A percentile compares a stretch with the other conserved stretches of the same genome.
Evolutionary conservation across 2,113 vertebrate species (phyloP).

Genomic region (Equus przewalskii): DNA sequence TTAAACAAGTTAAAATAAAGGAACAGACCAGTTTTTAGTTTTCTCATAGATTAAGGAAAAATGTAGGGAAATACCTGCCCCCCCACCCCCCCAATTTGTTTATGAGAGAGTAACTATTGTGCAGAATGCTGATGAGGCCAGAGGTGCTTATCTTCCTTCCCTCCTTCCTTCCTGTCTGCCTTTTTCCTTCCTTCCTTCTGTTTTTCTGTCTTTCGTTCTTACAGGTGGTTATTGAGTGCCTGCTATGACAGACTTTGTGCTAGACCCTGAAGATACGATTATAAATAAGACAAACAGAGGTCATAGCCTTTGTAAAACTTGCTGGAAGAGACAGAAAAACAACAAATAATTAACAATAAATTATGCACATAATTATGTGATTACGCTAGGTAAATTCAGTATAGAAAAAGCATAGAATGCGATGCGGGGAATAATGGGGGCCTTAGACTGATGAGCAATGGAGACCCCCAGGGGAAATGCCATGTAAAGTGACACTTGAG

Average conservation of each 20-base stretch:
- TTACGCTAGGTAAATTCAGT: constrained; percentile 43
- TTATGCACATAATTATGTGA: constrained; percentile 55
- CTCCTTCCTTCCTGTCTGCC: too few species aligned
- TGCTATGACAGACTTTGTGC: not conserved
- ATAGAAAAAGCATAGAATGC: not conserved
- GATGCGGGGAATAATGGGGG: not conserved
- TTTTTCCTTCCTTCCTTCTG: accelerated
- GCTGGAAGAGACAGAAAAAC: constrained; percentile 60
- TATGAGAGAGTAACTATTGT: not conserved
- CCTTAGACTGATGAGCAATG: not conserved
- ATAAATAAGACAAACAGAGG: constrained; percentile 43
- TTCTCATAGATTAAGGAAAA: not conserved
- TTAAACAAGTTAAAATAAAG: constrained; percentile 22
- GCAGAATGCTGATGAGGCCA: not conserved
- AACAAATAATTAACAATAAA: constrained; percentile 61
- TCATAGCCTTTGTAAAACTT: constrained; percentile 58
- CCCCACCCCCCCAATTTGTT: not conserved
- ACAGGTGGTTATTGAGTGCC: not conserved
- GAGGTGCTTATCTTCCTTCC: not conserved
- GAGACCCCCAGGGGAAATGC: not conserved
- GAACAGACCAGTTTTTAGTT: not conserved
- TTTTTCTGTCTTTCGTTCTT: not conserved
- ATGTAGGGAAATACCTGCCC: not conserved
- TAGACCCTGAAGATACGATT: constrained; percentile 10
- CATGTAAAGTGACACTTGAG: not conserved